Percentiles rank a stretch among this genome's conserved stretches.
Conservation (phyloP, 2,113 vertebrate genomes). For the Chloropsis cyanopogon region DNA sequence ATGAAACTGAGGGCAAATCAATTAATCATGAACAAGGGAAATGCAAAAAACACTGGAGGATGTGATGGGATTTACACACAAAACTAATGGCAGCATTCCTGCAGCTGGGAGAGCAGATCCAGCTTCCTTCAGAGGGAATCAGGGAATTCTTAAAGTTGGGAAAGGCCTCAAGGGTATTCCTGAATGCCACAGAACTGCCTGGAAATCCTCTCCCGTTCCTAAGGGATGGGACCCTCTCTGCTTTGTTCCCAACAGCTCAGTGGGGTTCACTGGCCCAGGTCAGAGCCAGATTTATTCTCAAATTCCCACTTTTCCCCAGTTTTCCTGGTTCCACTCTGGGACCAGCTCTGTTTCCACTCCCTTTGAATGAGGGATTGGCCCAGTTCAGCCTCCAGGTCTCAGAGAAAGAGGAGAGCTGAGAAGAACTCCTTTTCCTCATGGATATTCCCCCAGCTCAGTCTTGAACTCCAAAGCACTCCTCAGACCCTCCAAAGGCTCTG, state of each 20-base stretch:
- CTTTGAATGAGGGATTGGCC: neutral
- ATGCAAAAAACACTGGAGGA: neutral
- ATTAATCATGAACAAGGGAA: neutral
- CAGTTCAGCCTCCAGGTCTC: rapidly evolving
- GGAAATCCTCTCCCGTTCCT: neutral
- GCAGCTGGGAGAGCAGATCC: neutral
- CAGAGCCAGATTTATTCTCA: rapidly evolving
- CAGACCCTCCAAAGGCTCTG: neutral
- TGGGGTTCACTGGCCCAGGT: neutral
- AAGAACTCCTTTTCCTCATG: neutral
- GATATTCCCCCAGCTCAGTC: neutral
- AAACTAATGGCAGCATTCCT: neutral
- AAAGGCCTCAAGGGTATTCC: neutral
- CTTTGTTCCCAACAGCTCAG: neutral
- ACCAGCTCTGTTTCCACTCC: neutral
- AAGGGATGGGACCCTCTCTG: neutral
- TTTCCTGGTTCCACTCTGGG: neutral
- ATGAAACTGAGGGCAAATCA: neutral
- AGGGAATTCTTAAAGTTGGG: neutral
- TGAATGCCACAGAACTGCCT: neutral
- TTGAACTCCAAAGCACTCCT: neutral
- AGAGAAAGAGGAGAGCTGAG: neutral
- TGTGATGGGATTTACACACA: neutral
- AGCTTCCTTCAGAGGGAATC: neutral
- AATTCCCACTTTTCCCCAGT: neutral